Conservation (phyloP, 2,888 invertebrate species). For the Nyleta sp. region DNA sequence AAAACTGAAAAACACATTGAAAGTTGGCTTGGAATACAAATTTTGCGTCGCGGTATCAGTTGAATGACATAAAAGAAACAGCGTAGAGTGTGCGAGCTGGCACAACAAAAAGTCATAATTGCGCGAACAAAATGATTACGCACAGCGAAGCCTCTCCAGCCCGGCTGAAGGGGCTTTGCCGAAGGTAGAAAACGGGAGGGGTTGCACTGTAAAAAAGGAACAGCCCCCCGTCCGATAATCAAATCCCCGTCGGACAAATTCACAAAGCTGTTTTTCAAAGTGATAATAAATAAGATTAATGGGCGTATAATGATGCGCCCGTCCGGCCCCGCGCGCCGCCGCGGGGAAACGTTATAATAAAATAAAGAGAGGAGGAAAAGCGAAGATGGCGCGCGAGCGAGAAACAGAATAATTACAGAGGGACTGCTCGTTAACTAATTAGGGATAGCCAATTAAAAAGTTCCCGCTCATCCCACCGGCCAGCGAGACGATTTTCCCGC, state of each 20-base stretch:
- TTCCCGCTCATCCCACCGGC: conserved; percentile 75
- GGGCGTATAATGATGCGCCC: conserved; percentile 49
- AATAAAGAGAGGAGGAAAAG: conserved; percentile 55
- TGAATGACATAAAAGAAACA: too few species aligned
- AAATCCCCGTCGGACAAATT: conserved; percentile 27
- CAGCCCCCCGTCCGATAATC: conserved; percentile 5
- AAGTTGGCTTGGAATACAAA: too few species aligned
- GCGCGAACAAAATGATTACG: not conserved
- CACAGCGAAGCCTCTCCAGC: not conserved
- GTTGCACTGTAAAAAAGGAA: not conserved
- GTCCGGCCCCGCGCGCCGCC: not conserved
- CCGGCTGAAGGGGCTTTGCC: too few species aligned
- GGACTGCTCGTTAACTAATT: conserved; percentile 81
- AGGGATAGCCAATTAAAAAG: conserved; percentile 82
- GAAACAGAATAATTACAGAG: conserved; percentile 81
- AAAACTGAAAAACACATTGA: too few species aligned
- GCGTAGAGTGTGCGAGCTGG: too few species aligned
- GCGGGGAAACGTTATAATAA: conserved; percentile 38
- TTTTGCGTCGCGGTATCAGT: too few species aligned
- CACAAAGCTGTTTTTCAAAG: conserved; percentile 54
- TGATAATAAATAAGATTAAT: conserved; percentile 62
- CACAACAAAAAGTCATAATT: conserved; percentile 1
- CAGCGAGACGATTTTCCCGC: conserved; percentile 61
- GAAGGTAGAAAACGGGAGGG: too few species aligned
- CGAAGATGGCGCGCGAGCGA: conserved; percentile 70